Base-by-base conservation (phyloP, 2,888 invertebrate genomes). In the Agrilus biguttatus region DNA sequence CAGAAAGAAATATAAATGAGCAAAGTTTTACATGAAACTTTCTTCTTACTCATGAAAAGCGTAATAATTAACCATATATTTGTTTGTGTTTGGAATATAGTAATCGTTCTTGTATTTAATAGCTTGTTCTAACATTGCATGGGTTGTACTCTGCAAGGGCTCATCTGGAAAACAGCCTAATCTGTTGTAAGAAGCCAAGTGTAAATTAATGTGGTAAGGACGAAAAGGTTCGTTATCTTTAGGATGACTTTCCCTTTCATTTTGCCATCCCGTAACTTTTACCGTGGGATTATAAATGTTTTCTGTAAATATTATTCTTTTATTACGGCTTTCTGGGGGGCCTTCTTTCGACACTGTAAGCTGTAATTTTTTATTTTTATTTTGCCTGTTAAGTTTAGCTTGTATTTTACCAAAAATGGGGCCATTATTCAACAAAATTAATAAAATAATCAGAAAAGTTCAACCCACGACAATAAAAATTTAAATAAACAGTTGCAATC, bases 171-270 rank as follows among this genome's bases (percentile, higher is more conserved):
- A 40, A 37, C 42, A 40, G 2, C 73, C 73, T 56, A 65, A 62
- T 23, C 70, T 65, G 8, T 57, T 53, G 53, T 74, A 73, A 5
- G 72, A 71, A 46, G 73, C 70, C 5, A 70, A 19, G 44, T 53
- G 52, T 34, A 68, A 66, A 49, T 73, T 71, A 49, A 70, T 66
- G 14, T 69, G 56, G 8, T 53, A 53, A 46, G 70, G 69, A 14
- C 69, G 63, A 47, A 70, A 72, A 1, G 70, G 67, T 49, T 73
- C 65, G 49, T 70, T 69, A 52, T 74, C 73, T 48, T 67, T 70
- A 41, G 66, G 70, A 47, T 68, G 66, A 1, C 67, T 65, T 50
- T 67, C 64, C 19, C 59, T 53, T 8, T 59, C 51, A 38, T 48
- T 67, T 44, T 71, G 67, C 74, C 74, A 74, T 47, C 70, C 57